phyloP scores from a whole-genome alignment of 1,140 invertebrate species.

The Drosophila sulfurigaster region DNA sequence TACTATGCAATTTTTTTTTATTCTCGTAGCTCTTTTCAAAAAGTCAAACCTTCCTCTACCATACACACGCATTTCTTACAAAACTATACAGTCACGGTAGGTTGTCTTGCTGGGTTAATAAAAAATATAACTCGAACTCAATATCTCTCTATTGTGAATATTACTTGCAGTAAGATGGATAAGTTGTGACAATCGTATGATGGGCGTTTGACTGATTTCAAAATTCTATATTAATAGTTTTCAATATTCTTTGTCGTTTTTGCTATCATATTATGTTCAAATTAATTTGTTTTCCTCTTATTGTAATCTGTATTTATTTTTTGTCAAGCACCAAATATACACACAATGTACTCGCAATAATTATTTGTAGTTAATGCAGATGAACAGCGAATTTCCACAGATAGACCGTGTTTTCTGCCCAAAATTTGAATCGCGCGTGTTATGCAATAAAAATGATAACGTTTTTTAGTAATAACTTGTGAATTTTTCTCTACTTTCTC shows the following conservation, averaged over 20 bases:
- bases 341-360: constrained; percentile 24
- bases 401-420: constrained; percentile 6
- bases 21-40: constrained; percentile 17
- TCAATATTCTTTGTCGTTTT: background rate
- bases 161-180: constrained; percentile 27
- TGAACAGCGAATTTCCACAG: constrained; percentile 8
- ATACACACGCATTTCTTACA: constrained; percentile 1
- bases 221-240: background rate
- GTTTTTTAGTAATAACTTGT: constrained; percentile 55
- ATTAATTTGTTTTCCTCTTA: background rate
- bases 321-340: constrained; percentile 23
- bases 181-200: background rate
- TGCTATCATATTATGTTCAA: background rate
- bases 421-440: constrained; percentile 3
- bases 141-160: constrained; percentile 16
- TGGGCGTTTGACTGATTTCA: background rate
- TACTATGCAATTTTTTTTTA: constrained; percentile 20
- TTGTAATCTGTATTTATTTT: constrained; percentile 35
- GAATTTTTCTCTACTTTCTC: constrained; percentile 50
- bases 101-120: constrained; percentile 9
- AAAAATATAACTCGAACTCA: background rate
- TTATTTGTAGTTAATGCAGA: constrained; percentile 1
- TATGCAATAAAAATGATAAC: constrained; percentile 18
- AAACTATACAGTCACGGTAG: constrained; percentile 19
- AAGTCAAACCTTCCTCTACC: background rate